Base-by-base conservation (phyloP, 2,888 invertebrate species). In the Agrochola lychnidis region DNA sequence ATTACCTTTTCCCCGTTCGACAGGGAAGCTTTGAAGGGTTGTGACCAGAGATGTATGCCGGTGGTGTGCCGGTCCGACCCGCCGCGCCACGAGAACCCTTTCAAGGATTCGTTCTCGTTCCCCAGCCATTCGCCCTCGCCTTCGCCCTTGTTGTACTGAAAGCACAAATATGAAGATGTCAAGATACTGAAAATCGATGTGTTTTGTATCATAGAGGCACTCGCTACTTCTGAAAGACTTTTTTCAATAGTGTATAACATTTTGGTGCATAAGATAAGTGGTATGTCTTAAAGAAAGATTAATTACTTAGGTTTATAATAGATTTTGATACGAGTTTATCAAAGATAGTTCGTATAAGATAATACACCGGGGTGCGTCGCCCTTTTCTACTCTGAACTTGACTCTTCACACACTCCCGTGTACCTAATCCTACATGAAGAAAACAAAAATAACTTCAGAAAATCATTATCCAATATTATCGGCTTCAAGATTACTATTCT, bases 61-160 rank as follows among this genome's bases (percentile, higher is more conserved):
- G 99, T 99, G 66, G 99, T 99, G 93, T 99, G 99, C 62, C 99
- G 97, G 93, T 99, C 99, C 1, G 99, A 98, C 30, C 99, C 99
- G 0, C 99, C 99, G 88, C 99, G 97, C 99, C 99, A 99, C 57
- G 99, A 98, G 96, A 99, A 99, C 0, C 99, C 99, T 61, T 98
- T 97, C 80, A 99, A 95, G 0, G 99, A 98, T 73, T 98, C 97
- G 79, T 98, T 97, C 68, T 98, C 98, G 66, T 97, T 97, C 0
- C 99, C 99, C 86, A 99, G 94, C 99, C 99, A 99, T 82, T 98
- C 98, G n/a, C 95, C 96, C 63, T 95, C 94, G 83, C 96, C 96
- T 81, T 97, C 97, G 0, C 89, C 90, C 7, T 91, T 80, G 70
- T 90, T 92, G 83, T 96, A 95, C 96, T 96, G 90, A 40, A 92